A percentile compares a stretch with the other conserved stretches of the same genome.
Conservation (phyloP, 1,140 invertebrate genomes). For the Solenopsis invicta region DNA sequence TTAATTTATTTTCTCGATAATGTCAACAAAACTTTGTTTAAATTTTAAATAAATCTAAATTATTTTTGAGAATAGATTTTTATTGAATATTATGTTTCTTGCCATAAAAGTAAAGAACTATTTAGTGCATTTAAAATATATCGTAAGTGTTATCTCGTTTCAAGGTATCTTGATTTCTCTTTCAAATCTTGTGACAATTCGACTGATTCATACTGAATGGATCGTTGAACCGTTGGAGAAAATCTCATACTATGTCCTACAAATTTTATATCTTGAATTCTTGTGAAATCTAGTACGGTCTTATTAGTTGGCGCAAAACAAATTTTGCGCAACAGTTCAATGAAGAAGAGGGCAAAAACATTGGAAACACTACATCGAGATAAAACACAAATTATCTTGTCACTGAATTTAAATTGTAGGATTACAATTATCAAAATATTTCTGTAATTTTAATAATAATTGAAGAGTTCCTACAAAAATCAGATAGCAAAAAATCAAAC, state of each 20-base stretch:
- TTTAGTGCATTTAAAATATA: too few relatives aligned
- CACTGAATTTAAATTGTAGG: not conserved
- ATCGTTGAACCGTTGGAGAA: constrained; percentile 32
- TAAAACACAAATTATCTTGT: not conserved
- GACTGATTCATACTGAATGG: not conserved
- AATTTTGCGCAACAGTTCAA: constrained; percentile 1
- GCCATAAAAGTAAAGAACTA: too few relatives aligned
- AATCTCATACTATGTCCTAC: not conserved
- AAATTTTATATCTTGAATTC: constrained; percentile 14
- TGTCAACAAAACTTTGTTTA: too few relatives aligned
- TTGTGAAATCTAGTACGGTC: constrained; percentile 39
- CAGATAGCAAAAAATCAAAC: too few relatives aligned
- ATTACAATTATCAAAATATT: not conserved
- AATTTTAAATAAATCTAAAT: too few relatives aligned
- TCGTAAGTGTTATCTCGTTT: not conserved
- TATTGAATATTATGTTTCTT: too few relatives aligned
- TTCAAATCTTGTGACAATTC: not conserved
- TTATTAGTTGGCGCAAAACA: not conserved
- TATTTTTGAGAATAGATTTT: too few relatives aligned
- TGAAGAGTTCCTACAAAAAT: not conserved
- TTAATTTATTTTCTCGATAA: too few relatives aligned
- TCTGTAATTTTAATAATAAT: constrained; percentile 8
- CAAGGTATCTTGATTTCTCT: constrained; percentile 25
- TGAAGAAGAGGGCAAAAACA: constrained; percentile 7
- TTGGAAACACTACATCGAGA: not conserved